These are phyloP conservation scores for Nothocercus nigrocapillus DNA, from an alignment of 2,113 vertebrate species.

Conservation along the genomic window DNA sequence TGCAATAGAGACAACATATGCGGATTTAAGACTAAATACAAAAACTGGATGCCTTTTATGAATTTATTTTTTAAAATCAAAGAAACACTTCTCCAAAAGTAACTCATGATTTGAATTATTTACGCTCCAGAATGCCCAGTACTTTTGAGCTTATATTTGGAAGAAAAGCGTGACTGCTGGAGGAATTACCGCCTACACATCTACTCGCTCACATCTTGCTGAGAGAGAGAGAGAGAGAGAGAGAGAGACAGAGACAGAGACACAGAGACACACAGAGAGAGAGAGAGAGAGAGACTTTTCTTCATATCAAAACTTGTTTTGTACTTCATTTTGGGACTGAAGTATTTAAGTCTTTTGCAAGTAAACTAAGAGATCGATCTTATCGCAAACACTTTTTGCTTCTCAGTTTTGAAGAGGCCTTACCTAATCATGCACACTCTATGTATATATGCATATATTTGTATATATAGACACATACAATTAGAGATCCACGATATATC, in stretches of 20 bases:
- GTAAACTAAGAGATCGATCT: background rate
- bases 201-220: background rate
- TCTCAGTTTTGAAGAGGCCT: background rate
- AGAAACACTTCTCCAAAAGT: background rate
- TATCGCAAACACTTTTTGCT: background rate
- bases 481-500: background rate
- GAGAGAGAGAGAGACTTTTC: background rate
- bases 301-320: background rate
- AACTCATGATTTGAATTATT: background rate
- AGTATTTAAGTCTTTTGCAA: background rate
- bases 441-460: background rate
- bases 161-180: conserved; percentile 10
- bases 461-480: background rate
- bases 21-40: background rate
- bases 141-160: conserved; percentile 32
- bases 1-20: background rate
- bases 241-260: too few species aligned
- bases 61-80: background rate
- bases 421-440: background rate
- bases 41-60: background rate
- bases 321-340: conserved; percentile 29
- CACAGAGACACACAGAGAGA: too few species aligned
- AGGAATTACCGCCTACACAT: conserved; percentile 41
- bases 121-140: background rate
- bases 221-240: too few species aligned